phyloP scores from a whole-genome alignment of 2,888 invertebrate genomes.

The Sphinx pinastri region DNA sequence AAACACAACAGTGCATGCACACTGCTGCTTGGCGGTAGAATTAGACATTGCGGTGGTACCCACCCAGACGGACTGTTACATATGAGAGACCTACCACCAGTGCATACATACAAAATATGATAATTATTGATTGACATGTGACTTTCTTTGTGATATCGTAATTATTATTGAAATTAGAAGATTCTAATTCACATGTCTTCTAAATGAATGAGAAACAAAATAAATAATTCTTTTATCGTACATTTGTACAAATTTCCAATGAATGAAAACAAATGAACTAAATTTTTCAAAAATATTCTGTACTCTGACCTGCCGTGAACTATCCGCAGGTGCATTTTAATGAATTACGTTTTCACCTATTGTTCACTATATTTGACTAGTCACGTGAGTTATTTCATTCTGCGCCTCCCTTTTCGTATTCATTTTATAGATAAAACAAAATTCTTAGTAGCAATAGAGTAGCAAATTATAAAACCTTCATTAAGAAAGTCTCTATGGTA shows the following conservation, averaged over 20 bases:
- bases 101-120: background rate
- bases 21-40: no score
- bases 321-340: conserved; percentile 1
- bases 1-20: no score
- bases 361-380: background rate
- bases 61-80: no score
- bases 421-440: no score
- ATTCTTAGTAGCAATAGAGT: no score
- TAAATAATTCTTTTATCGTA: background rate
- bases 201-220: no score
- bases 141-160: background rate
- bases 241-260: background rate
- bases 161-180: background rate
- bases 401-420: no score
- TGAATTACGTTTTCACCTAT: background rate
- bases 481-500: no score
- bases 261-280: background rate
- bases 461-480: no score
- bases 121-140: background rate
- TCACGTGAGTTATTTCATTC: background rate
- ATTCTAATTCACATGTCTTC: no score
- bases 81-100: no score
- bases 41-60: no score
- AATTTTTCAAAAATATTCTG: conserved; percentile 2
- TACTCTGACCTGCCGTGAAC: conserved; percentile 18